Conservation (phyloP, 2,888 invertebrate species). For the Drosophila borborema region DNA sequence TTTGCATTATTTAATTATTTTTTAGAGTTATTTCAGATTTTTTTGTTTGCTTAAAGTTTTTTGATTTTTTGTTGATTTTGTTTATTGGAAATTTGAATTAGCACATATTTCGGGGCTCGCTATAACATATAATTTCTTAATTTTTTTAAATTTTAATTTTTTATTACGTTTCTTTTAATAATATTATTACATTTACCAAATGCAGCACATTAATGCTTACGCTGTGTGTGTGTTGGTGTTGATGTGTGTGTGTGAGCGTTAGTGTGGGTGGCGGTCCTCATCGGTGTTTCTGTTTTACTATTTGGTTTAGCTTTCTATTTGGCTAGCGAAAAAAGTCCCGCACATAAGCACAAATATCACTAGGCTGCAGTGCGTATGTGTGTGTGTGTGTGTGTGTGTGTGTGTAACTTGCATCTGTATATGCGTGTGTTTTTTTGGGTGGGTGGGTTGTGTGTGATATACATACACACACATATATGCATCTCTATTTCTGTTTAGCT, state of each 20-base stretch:
- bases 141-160: slow-evolving; percentile 22
- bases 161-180: slow-evolving; percentile 31
- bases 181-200: slow-evolving; percentile 69
- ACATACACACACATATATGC: slow-evolving; percentile 29
- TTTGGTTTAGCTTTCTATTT: slow-evolving; percentile 61
- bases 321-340: slow-evolving; percentile 9
- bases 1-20: slow-evolving; percentile 31
- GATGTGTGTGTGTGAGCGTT: not conserved
- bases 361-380: slow-evolving; percentile 19
- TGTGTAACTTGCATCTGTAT: slow-evolving; percentile 2
- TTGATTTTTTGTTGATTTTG: slow-evolving; percentile 33
- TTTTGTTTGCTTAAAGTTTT: slow-evolving; percentile 28
- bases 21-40: slow-evolving; percentile 40
- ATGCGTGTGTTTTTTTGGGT: slow-evolving; percentile 21
- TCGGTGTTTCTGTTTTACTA: slow-evolving; percentile 65
- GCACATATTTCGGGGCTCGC: slow-evolving; percentile 47
- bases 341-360: slow-evolving; percentile 30
- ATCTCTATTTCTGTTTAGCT: slow-evolving; percentile 1
- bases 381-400: slow-evolving; percentile 15
- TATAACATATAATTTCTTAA: slow-evolving; percentile 35
- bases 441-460: slow-evolving; percentile 43
- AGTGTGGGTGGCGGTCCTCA: slow-evolving; percentile 56
- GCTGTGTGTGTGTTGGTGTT: slow-evolving; percentile 43
- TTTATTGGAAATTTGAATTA: slow-evolving; percentile 48
- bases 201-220: slow-evolving; percentile 75